Base-by-base conservation (phyloP, 1,140 invertebrate species). In the Planococcus citri region DNA sequence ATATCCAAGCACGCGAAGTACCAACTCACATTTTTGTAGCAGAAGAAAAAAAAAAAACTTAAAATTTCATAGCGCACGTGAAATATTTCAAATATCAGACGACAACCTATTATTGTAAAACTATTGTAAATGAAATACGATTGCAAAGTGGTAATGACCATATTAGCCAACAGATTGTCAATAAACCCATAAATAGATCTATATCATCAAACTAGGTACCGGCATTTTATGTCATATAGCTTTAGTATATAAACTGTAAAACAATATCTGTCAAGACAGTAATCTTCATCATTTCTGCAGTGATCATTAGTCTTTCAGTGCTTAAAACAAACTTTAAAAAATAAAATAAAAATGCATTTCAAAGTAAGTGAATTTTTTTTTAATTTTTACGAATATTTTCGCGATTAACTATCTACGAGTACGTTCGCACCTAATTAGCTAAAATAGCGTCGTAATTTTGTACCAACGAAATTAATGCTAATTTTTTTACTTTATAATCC, bases 131-230 rank as follows among this genome's bases (percentile, higher is more conserved):
- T 64, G 3, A 64, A 64, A 17, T 10, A 64, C 20, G 60, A 64
- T 64, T 64, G 60, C 60, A 17, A 21, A 64, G 22, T 64, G 60
- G 60, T 64, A 64, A 64, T 64, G 60, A 64, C 60, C 60, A 64
- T 64, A 64, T 64, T 64, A 27, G 60, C 21, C 22, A 64, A 24
- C 9, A 24, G 25, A 25, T 64, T 64, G 24, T 2, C 60, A 27
- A 64, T 27, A 64, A 64, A 64, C 22, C 60, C 60, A 64, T 64
- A 64, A 64, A 64, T 64, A 64, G 60, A 64, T 25, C 60, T 24
- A 64, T 27, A 64, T 64, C 60, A 64, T 64, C 60, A 24, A 27
- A 24, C 60, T 24, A 64, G 14, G 22, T 27, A 3, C 60, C 60
- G 17, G 22, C 20, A 64, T 64, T 64, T 3, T 64, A 17, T 64